Evolutionary conservation across 1,140 invertebrate genomes (phyloP).

Genomic region (Zeugodacus cucurbitae): DNA sequence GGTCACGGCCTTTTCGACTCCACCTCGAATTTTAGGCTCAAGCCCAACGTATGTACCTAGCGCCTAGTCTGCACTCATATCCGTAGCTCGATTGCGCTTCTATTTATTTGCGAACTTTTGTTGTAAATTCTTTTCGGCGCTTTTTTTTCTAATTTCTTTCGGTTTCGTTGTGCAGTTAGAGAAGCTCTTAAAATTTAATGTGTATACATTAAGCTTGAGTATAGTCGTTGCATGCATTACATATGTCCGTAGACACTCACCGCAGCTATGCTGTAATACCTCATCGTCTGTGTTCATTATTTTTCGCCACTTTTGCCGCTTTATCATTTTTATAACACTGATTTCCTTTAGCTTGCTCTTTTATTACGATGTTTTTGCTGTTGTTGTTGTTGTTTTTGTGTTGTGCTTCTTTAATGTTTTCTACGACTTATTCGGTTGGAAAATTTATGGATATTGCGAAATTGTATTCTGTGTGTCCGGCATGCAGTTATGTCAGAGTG

Average conservation of each 20-base stretch:
- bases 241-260: not conserved
- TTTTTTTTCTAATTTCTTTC: not conserved
- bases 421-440: not conserved
- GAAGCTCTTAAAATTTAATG: constrained; percentile 21
- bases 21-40: constrained; percentile 21
- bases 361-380: not conserved
- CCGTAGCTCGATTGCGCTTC: not conserved
- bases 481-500: too few species aligned
- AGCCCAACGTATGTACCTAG: not conserved
- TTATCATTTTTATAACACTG: not conserved
- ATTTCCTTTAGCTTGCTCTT: not conserved
- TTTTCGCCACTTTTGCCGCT: not conserved
- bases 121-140: not conserved
- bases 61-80: not conserved
- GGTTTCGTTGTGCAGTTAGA: not conserved
- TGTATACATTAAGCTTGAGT: constrained; percentile 18
- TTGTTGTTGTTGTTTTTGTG: not conserved
- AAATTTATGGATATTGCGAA: constrained; percentile 13
- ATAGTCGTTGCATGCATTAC: not conserved
- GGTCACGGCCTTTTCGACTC: not conserved
- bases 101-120: not conserved
- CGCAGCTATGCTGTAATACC: not conserved
- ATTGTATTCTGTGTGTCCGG: not conserved
- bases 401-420: not conserved
- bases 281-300: not conserved